Evolutionary conservation across 2,888 invertebrate species (phyloP).

Genomic region (Agrilus mali): DNA sequence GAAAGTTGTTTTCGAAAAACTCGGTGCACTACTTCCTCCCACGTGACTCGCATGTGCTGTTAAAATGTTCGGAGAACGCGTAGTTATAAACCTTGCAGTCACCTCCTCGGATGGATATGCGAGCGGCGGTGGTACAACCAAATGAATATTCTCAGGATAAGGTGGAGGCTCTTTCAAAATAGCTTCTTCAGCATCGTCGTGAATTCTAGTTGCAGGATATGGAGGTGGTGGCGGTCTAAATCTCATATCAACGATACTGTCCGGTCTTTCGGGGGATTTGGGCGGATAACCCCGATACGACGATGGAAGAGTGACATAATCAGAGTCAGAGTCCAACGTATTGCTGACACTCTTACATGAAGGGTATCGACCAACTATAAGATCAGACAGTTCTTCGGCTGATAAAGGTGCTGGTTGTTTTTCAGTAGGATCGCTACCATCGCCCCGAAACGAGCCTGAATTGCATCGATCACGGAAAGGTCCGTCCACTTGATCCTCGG

Average conservation of each 20-base stretch:
- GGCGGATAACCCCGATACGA: conserved; percentile 41
- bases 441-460: conserved; percentile 68
- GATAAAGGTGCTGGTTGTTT: conserved; percentile 62
- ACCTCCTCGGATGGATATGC: conserved; percentile 56
- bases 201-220: conserved; percentile 20
- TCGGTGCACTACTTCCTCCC: conserved; percentile 46
- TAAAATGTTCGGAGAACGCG: conserved; percentile 61
- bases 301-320: conserved; percentile 68
- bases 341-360: conserved; percentile 67
- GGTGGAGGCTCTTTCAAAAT: conserved; percentile 52
- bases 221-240: conserved; percentile 37
- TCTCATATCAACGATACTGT: conserved; percentile 38
- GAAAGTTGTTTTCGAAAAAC: conserved; percentile 38
- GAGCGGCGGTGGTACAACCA: conserved; percentile 45
- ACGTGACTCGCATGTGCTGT: conserved; percentile 65
- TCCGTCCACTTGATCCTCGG: conserved; percentile 34
- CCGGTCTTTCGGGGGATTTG: conserved; percentile 56
- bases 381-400: conserved; percentile 70
- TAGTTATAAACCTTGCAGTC: conserved; percentile 63
- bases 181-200: conserved; percentile 23
- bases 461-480: conserved; percentile 56
- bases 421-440: conserved; percentile 80
- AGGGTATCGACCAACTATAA: conserved; percentile 73
- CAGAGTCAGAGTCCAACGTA: conserved; percentile 78
- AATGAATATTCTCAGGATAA: conserved; percentile 39